A percentile compares a stretch with the other conserved stretches of the same genome.
phyloP scores from a whole-genome alignment of 2,797 vertebrate species.

The Tragopan temminckii region DNA sequence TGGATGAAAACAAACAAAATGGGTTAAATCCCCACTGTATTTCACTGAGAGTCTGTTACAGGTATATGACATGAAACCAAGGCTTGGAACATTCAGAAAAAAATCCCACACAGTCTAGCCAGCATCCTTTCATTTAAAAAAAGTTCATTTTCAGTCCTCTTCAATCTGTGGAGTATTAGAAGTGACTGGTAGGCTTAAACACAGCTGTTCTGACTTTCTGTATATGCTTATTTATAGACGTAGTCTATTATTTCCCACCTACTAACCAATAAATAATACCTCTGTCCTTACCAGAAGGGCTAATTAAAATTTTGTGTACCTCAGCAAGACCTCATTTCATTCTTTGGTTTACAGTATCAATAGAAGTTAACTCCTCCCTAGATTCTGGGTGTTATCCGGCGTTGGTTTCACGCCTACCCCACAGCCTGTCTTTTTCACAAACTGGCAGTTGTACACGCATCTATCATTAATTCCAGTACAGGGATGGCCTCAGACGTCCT shows the following conservation, averaged over 20 bases:
- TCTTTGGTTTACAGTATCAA: neutral
- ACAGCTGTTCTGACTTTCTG: conserved; percentile 33
- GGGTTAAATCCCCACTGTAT: neutral
- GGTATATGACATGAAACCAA: neutral
- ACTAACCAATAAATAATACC: conserved; percentile 45
- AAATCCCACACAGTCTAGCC: neutral
- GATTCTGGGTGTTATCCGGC: neutral
- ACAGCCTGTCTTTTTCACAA: neutral
- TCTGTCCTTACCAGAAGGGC: conserved; percentile 34
- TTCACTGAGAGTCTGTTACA: neutral
- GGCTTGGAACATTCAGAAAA: neutral
- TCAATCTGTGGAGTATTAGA: conserved; percentile 5
- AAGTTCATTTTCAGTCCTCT: neutral
- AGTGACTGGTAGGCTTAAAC: conserved; percentile 28
- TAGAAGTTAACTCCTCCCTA: neutral
- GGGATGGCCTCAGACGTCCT: neutral
- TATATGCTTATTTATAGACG: conserved; percentile 41
- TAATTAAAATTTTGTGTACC: neutral
- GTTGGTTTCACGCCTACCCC: neutral
- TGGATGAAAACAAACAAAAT: neutral
- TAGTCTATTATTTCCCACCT: conserved; percentile 48
- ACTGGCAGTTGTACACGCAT: neutral
- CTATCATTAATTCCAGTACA: neutral
- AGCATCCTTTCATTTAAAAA: neutral
- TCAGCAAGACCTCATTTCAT: conserved; percentile 13